Conservation (phyloP, 2,113 vertebrate species). For the Atherinomorus stipes region DNA sequence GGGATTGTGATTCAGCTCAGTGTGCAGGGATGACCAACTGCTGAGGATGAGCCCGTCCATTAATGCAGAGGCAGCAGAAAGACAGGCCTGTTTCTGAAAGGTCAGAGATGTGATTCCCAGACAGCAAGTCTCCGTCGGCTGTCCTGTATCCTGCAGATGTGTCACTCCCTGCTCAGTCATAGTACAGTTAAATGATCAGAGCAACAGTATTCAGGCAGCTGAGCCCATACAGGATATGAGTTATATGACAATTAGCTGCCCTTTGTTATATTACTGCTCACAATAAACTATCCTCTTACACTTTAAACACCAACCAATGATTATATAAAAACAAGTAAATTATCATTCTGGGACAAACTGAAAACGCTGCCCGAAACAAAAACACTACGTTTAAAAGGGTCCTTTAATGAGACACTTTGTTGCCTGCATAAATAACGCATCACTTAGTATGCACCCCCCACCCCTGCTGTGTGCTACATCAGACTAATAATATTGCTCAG, state of each 20-base stretch:
- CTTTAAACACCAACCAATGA: not conserved
- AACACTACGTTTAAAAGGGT: constrained; percentile 19
- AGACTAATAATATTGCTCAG: constrained; percentile 59
- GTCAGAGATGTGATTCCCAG: constrained; percentile 62
- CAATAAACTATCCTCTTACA: not conserved
- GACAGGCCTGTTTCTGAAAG: constrained; percentile 55
- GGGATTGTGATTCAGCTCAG: constrained; percentile 63
- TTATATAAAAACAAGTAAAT: not conserved
- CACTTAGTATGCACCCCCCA: constrained; percentile 58
- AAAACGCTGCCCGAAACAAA: constrained; percentile 8
- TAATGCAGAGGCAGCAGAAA: constrained; percentile 50
- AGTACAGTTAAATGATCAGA: not conserved
- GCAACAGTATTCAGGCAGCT: not conserved
- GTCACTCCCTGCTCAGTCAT: constrained; percentile 9
- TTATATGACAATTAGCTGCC: not conserved
- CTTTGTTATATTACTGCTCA: not conserved
- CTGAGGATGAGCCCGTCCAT: constrained; percentile 43
- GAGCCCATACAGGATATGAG: not conserved
- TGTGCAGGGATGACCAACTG: constrained; percentile 53
- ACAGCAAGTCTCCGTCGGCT: constrained; percentile 40
- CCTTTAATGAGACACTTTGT: constrained; percentile 60
- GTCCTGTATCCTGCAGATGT: constrained; percentile 28
- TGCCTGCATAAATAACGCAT: constrained; percentile 61
- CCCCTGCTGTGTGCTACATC: constrained; percentile 52
- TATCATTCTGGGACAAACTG: not conserved